These are phyloP conservation scores for Propsilocerus akamusi DNA, from an alignment of 1,140 invertebrate species.

Conservation along the genomic window DNA sequence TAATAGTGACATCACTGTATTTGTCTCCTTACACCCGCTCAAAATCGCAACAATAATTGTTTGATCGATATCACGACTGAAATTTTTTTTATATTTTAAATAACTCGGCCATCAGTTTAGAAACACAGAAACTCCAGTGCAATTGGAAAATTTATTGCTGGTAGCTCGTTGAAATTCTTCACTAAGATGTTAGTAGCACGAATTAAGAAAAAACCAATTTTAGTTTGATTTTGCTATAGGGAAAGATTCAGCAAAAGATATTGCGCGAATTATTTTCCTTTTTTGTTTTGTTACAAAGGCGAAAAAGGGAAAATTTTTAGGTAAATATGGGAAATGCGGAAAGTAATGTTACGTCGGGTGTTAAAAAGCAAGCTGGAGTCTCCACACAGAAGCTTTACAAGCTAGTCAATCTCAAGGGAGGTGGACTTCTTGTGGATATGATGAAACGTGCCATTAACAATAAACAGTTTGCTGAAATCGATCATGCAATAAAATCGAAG, in stretches of 20 bases:
- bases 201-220: neutral
- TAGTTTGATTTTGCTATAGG: neutral
- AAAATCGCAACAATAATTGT: no score
- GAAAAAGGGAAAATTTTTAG: neutral
- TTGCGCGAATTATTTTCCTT: neutral
- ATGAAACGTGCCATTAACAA: conserved; percentile 82
- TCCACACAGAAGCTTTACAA: conserved; percentile 65
- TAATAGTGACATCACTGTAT: no score
- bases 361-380: conserved; percentile 78
- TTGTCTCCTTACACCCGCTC: no score
- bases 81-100: no score
- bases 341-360: conserved; percentile 77
- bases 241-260: neutral
- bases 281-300: no score
- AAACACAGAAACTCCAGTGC: no score
- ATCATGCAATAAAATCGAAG: conserved; percentile 76
- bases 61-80: no score
- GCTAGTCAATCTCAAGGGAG: conserved; percentile 73
- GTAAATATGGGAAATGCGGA: conserved; percentile 78
- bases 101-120: no score
- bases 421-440: conserved; percentile 78
- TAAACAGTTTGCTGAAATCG: conserved; percentile 74
- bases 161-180: no score
- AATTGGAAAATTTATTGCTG: no score
- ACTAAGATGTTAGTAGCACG: neutral